phyloP scores from a whole-genome alignment of 2,888 invertebrate species.

The Magallana nippona region DNA sequence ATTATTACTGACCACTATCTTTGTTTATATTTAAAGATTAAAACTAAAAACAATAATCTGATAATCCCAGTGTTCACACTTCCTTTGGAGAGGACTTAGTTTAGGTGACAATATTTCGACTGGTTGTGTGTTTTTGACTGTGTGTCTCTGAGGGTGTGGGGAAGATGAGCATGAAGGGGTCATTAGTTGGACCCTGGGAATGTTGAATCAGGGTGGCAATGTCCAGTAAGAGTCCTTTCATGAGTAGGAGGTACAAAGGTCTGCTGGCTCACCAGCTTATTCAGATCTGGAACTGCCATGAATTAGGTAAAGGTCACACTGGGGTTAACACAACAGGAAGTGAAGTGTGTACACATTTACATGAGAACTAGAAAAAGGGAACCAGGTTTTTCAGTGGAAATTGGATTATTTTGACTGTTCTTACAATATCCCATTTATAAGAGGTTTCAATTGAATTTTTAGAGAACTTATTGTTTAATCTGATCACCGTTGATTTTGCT shows the following conservation, averaged over 20 bases:
- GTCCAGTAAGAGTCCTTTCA: background rate
- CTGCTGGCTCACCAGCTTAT: conserved; percentile 11
- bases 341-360: background rate
- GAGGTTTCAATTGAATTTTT: too few relatives aligned
- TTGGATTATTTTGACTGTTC: too few relatives aligned
- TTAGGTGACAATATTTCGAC: background rate
- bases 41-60: background rate
- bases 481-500: too few relatives aligned
- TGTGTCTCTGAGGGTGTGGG: background rate
- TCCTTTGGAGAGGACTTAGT: conserved; percentile 5
- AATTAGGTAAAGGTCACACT: conserved; percentile 4
- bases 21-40: conserved; percentile 8
- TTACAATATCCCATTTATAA: too few relatives aligned
- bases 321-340: background rate
- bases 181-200: background rate
- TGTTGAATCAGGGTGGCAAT: background rate
- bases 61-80: background rate
- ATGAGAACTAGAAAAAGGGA: too few relatives aligned
- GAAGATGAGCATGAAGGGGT: background rate
- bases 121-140: background rate
- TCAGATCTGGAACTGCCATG: conserved; percentile 21
- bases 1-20: background rate
- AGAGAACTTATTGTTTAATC: too few relatives aligned
- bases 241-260: conserved; percentile 19
- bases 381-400: too few relatives aligned